Conservation (phyloP, 1,140 invertebrate genomes). For the Drosophila virilis region DNA sequence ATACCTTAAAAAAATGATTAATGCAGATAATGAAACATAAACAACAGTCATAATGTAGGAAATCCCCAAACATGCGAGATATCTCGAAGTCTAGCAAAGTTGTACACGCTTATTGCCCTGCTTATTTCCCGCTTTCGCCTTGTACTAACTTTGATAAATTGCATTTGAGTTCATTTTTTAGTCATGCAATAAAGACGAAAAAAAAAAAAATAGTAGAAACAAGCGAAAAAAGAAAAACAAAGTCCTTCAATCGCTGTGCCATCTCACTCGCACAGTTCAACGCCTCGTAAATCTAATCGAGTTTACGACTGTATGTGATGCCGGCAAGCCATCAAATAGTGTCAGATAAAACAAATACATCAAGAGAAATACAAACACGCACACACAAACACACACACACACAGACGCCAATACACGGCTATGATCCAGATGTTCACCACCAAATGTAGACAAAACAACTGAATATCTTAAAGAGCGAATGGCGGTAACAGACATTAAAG, state of each 20-base stretch:
- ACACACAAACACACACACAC: constrained; percentile 1
- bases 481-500: constrained; percentile 16
- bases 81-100: background rate
- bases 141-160: constrained; percentile 40
- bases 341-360: constrained; percentile 52
- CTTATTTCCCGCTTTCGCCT: constrained; percentile 1
- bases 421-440: constrained; percentile 27
- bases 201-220: background rate
- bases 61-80: background rate
- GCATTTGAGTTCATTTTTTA: constrained; percentile 42
- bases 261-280: constrained; percentile 57
- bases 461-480: constrained; percentile 24
- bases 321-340: constrained; percentile 45
- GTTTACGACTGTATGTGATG: constrained; percentile 36
- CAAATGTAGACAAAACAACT: constrained; percentile 13
- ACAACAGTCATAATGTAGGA: background rate
- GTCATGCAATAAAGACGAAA: background rate
- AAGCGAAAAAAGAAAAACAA: background rate
- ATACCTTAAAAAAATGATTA: background rate
- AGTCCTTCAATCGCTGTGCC: background rate
- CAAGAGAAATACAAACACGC: constrained; percentile 13
- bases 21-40: background rate
- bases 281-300: constrained; percentile 61
- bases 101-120: background rate
- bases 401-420: constrained; percentile 5